Conservation (phyloP, 2,888 invertebrate species). For the Spisula subtruncata region DNA sequence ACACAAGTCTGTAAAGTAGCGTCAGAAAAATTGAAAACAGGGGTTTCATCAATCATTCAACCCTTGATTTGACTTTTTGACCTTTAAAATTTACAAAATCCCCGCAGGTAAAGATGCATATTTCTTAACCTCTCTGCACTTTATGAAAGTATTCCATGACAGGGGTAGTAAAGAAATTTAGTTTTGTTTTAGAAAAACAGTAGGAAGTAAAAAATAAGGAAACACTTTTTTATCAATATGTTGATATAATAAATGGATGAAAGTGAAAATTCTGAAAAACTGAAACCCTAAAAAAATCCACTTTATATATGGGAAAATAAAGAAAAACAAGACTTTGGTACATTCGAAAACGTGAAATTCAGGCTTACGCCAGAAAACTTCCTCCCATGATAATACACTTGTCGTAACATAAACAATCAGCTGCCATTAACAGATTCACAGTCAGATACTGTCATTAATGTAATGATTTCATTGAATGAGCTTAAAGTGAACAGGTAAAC, state of each 20-base stretch:
- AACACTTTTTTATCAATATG: not conserved
- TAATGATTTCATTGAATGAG: conserved; percentile 8
- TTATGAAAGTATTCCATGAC: not conserved
- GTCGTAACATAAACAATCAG: not conserved
- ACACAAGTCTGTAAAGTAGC: not conserved
- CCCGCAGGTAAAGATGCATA: not conserved
- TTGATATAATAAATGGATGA: not conserved
- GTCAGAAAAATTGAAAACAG: not conserved
- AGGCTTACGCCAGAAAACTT: too few species aligned
- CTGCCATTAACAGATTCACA: not conserved
- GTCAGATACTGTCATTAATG: not conserved
- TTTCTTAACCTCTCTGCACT: not conserved
- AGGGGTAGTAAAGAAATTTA: too few species aligned
- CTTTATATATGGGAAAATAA: too few species aligned
- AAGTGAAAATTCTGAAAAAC: too few species aligned
- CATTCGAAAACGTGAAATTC: too few species aligned
- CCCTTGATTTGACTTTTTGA: too few species aligned
- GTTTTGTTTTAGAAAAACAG: not conserved
- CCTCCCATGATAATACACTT: not conserved
- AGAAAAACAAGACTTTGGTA: too few species aligned
- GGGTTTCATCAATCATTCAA: not conserved
- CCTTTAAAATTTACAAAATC: too few species aligned
- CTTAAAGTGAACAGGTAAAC: not conserved
- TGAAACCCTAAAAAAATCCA: too few species aligned
- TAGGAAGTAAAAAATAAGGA: not conserved